Percentiles rank a stretch among this genome's conserved stretches.
phyloP scores from a whole-genome alignment of 2,888 invertebrate species.

The Rhabditoides inermis region DNA sequence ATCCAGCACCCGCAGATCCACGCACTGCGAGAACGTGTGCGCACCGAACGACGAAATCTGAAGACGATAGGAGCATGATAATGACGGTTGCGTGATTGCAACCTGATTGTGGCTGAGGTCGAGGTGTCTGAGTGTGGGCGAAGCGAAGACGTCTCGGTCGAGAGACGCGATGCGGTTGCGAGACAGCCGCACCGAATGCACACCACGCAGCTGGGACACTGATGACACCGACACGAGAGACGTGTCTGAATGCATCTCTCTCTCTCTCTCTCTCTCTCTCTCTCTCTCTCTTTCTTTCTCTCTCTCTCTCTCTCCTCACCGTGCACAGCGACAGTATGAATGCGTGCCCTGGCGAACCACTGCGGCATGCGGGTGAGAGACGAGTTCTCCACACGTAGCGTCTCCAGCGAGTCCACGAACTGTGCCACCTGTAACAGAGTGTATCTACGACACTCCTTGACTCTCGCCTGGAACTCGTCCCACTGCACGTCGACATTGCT shows the following conservation, averaged over 20 bases:
- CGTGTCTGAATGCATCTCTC: constrained; percentile 19
- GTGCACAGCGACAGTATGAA: constrained; percentile 8
- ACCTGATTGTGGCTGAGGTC: constrained; percentile 39
- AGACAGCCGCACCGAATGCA: constrained; percentile 25
- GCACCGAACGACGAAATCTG: constrained; percentile 34
- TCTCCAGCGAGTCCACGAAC: constrained; percentile 16
- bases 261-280: too few relatives aligned
- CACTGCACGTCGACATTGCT: too few relatives aligned
- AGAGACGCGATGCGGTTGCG: constrained; percentile 31
- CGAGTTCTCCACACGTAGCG: constrained; percentile 40
- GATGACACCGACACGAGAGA: constrained; percentile 19
- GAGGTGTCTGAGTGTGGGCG: constrained; percentile 23
- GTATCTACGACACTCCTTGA: too few relatives aligned
- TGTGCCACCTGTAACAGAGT: constrained; percentile 13
- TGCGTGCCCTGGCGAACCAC: constrained; percentile 29
- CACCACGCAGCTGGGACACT: constrained; percentile 21
- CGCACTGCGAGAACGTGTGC: constrained; percentile 35
- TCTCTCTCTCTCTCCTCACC: constrained; percentile 10
- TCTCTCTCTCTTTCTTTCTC: not conserved
- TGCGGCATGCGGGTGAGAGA: constrained; percentile 30
- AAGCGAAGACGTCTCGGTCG: constrained; percentile 21
- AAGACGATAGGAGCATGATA: constrained; percentile 5
- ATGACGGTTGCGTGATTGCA: not conserved
- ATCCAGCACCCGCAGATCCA: constrained; percentile 31
- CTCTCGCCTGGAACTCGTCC: too few relatives aligned